phyloP scores from a whole-genome alignment of 2,888 invertebrate genomes.

The Apoderus coryli region DNA sequence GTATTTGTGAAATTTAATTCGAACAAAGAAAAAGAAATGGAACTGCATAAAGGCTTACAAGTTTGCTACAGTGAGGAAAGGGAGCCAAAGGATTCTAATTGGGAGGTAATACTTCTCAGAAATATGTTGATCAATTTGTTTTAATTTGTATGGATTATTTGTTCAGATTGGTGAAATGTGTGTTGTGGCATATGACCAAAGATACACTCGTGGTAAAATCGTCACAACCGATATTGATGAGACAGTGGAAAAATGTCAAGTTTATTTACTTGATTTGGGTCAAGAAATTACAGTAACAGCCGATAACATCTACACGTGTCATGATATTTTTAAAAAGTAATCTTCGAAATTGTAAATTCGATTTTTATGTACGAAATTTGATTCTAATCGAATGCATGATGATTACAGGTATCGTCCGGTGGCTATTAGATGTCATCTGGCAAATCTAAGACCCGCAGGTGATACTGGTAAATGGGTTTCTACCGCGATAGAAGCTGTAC shows the following conservation, averaged over 20 bases:
- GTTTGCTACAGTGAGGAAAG: no score
- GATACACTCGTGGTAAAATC: conserved; percentile 50
- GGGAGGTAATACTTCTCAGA: no score
- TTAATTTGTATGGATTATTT: no score
- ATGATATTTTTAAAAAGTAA: no score
- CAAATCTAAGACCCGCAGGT: conserved; percentile 54
- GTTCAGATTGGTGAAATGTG: conserved; percentile 29
- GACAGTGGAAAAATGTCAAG: no score
- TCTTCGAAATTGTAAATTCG: no score
- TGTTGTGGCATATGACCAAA: conserved; percentile 32
- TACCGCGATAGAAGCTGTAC: conserved; percentile 39
- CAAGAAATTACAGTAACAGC: conserved; percentile 31
- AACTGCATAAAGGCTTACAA: conserved; percentile 21
- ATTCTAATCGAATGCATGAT: no score
- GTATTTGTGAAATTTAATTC: conserved; percentile 32
- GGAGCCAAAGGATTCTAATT: no score
- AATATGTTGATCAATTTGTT: no score
- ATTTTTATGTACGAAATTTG: no score
- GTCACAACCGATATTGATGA: conserved; percentile 31
- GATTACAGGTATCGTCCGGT: conserved; percentile 38
- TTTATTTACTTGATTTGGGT: conserved; percentile 55
- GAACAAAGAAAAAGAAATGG: conserved; percentile 16
- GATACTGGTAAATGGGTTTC: conserved; percentile 44
- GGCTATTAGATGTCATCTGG: conserved; percentile 51
- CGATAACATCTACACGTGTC: no score